These are phyloP conservation scores for Hippocampus kuda DNA, from an alignment of 2,797 vertebrate species.

Conservation along the genomic window DNA sequence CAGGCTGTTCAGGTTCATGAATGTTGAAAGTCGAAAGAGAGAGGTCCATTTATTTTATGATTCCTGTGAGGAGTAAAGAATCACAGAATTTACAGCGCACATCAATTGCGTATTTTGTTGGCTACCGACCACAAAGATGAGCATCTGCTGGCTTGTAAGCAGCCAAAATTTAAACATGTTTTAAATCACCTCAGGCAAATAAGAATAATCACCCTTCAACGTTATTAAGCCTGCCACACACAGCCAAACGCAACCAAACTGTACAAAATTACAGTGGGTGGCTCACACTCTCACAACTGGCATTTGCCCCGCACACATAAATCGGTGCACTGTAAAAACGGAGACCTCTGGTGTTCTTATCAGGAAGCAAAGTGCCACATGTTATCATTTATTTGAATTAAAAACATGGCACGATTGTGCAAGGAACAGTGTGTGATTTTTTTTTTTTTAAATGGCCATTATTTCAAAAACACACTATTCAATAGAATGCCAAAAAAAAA, in stretches of 20 bases:
- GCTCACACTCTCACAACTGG: too few relatives aligned
- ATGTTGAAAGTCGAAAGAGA: background rate
- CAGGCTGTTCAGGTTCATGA: slow-evolving; percentile 2
- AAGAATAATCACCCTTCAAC: background rate
- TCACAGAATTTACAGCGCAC: background rate
- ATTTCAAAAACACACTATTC: too few relatives aligned
- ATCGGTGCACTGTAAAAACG: too few relatives aligned
- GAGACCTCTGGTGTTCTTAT: too few relatives aligned
- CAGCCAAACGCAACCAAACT: background rate
- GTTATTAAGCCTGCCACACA: background rate
- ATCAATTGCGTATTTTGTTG: background rate
- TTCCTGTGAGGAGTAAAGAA: background rate
- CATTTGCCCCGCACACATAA: too few relatives aligned
- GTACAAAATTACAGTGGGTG: too few relatives aligned
- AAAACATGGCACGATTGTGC: too few relatives aligned
- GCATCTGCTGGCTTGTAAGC: background rate
- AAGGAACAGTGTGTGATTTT: too few relatives aligned
- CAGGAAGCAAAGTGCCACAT: too few relatives aligned
- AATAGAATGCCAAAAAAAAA: too few relatives aligned
- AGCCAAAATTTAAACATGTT: background rate
- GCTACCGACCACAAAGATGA: background rate
- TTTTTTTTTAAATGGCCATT: too few relatives aligned
- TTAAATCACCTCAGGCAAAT: background rate
- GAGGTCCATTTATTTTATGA: background rate
- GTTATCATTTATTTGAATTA: too few relatives aligned